Evolutionary conservation across 2,797 vertebrate species (phyloP).

Genomic region (Cossypha polioptera): DNA sequence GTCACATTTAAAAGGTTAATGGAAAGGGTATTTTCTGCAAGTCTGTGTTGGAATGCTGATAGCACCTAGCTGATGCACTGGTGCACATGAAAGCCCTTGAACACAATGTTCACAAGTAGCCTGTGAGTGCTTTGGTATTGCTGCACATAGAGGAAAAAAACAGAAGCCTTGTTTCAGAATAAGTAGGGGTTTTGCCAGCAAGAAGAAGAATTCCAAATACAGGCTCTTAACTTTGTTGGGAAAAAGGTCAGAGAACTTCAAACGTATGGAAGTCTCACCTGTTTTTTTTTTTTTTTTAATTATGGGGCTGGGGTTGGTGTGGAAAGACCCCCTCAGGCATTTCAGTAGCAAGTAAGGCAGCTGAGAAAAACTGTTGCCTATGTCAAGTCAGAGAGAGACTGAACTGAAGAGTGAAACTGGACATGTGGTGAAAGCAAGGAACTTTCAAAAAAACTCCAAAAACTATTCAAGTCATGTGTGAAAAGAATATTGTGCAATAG

Average conservation of each 20-base stretch:
- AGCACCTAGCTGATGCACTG: neutral
- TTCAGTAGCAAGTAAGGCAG: neutral
- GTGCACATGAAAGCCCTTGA: neutral
- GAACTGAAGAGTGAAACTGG: neutral
- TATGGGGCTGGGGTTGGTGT: neutral
- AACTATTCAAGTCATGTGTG: neutral
- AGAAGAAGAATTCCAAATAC: neutral
- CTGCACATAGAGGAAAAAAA: neutral
- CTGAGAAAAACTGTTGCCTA: neutral
- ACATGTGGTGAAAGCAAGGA: neutral
- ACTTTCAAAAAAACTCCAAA: neutral
- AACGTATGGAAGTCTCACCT: neutral
- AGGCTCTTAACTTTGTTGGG: neutral
- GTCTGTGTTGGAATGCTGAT: neutral
- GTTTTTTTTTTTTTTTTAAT: neutral
- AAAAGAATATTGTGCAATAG: neutral
- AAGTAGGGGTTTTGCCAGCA: neutral
- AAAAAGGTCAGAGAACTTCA: neutral
- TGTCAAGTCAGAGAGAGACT: neutral
- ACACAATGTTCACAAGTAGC: neutral
- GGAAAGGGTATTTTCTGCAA: neutral
- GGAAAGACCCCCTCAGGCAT: neutral
- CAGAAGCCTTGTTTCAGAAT: neutral
- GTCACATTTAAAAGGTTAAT: slow-evolving; percentile 33
- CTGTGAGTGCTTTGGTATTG: neutral